A percentile compares a stretch with the other conserved stretches of the same genome.
phyloP scores from a whole-genome alignment of 1,140 invertebrate species.

The Bombus vancouverensis region DNA sequence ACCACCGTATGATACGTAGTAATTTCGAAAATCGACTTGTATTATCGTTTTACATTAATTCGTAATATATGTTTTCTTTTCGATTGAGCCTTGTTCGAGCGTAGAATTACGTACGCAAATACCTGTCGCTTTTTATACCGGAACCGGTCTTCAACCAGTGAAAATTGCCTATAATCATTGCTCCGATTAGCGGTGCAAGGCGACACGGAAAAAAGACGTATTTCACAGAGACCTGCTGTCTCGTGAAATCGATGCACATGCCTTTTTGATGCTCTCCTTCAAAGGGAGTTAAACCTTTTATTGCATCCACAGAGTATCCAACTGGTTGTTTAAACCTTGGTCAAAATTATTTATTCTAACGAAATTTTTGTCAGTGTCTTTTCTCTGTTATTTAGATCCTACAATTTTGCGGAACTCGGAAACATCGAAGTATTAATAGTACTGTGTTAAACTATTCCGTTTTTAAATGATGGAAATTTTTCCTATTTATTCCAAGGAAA shows the following conservation, averaged over 20 bases:
- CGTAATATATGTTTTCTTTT: neutral
- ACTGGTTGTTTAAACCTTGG: neutral
- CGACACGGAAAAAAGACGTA: neutral
- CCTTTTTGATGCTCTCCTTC: neutral
- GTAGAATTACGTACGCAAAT: neutral
- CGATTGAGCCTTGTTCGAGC: neutral
- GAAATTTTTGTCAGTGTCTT: neutral
- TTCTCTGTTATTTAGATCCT: neutral
- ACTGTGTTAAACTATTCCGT: neutral
- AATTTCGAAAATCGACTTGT: neutral
- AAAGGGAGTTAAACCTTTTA: neutral
- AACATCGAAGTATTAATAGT: neutral
- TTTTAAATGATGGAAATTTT: neutral
- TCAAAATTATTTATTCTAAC: too few relatives aligned
- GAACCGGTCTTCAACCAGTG: neutral
- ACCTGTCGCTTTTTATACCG: neutral
- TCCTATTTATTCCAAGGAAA: neutral
- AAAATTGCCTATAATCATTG: neutral
- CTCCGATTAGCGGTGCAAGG: neutral
- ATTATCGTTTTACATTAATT: conserved; percentile 7
- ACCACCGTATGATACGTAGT: neutral
- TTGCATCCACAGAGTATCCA: neutral
- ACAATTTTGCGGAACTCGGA: neutral
- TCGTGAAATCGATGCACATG: neutral
- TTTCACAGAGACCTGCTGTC: neutral